Base-by-base conservation (phyloP, 2,888 invertebrate genomes). In the Nomada flava region DNA sequence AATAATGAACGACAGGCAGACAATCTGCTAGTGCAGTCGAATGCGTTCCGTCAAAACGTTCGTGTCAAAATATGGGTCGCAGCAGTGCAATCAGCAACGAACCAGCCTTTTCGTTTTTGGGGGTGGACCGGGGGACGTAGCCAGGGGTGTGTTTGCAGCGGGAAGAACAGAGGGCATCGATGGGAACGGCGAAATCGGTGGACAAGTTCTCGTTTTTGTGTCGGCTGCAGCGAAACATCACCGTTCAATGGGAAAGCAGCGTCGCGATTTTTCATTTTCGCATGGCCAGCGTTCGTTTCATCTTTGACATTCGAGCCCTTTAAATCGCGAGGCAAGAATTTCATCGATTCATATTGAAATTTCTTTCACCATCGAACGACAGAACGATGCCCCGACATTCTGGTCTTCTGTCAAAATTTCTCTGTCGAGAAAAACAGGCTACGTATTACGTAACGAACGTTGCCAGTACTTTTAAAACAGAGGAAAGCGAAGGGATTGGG, bases 31-130 rank as follows among this genome's bases (percentile, higher is more conserved):
- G 20, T 60, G 62, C 69, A 64, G 75, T 74, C 72, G 84, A 76
- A 79, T 77, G 81, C 72, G 62, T 69, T 84, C 63, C 82, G 80
- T 87, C 83, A 81, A 86, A 88, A 84, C 65, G 88, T 88, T 82
- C 78, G 82, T 82, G 88, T 73, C 83, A 83, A 86, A 86, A 88
- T 87, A 88, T 88, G 84, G 89, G 87, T 89, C 87, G 82, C 76
- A 81, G 65, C 65, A 64, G 86, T 77, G 88, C 86, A 87, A 87
- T 86, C 87, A 87, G 80, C 70, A 77, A 80, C 79, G 82, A 84
- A 80, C 79, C 80, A 85, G 76, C 70, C 86, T 87, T 86, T 85
- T 81, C 80, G 80, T 71, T 78, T 47, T 70, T 29, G 13, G 26
- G 11, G 26, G 53, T 13, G 42, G 52, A 59, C 52, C 82, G 76